Base-by-base conservation (phyloP, 2,888 invertebrate genomes). In the Melanchra persicariae region DNA sequence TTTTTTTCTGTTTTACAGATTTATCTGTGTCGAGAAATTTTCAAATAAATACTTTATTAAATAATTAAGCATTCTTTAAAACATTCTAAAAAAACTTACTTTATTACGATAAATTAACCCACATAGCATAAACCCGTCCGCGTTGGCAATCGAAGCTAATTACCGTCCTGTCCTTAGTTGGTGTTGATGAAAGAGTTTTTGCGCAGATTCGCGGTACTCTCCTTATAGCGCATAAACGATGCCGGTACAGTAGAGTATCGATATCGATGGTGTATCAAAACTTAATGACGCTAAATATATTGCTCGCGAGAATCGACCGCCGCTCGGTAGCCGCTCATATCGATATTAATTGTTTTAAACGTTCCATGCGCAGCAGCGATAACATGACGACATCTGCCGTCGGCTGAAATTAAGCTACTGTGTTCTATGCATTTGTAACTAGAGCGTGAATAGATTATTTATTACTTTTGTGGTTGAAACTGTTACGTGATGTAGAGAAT, bases 171-270 rank as follows among this genome's bases (percentile, higher is more conserved):
- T 85, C 87, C 89, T 82, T 87, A 70, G 88, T 82, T 91, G 90
- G 92, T 93, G 94, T 93, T 93, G 94, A 93, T 93, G 92, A 91
- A 92, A 91, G 89, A 84, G 90, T 93, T 94, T 94, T 95, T 94
- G 90, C 87, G 78, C 79, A 85, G 90, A 88, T 91, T 91, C 91
- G 89, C 89, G 89, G 92, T 90, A 92, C 90, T 89, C 88, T 88
- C 81, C 86, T 91, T 92, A 90, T 87, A 88, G 89, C 89, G 85
- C 86, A 86, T 94, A 93, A 93, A 91, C 90, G 74, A 90, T 81
- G 74, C 60, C 52, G 82, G 64, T 67, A 73, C 61, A 37, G 79
- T 62, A 45, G 70, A 69, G 81, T 86, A 86, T 90, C 86, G 87
- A 87, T 89, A 82, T 83, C 37, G 55, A 57, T 37, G 37, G 17